These are phyloP conservation scores for Silurus aristotelis DNA, from an alignment of 2,797 vertebrate species.

Conservation along the genomic window DNA sequence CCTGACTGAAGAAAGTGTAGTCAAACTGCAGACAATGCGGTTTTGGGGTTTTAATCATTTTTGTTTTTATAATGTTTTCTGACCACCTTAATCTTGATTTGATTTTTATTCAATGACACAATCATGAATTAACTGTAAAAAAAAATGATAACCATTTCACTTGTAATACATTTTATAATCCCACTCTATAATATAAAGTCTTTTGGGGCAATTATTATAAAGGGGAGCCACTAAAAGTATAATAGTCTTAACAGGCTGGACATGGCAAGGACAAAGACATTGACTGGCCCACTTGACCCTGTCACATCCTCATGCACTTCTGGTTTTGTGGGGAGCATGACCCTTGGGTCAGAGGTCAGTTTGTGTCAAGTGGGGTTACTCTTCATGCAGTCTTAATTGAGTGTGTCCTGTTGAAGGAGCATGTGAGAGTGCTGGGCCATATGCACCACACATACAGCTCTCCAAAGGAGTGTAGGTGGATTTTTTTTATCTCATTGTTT, in stretches of 20 bases:
- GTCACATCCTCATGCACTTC: conserved; percentile 45
- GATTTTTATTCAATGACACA: neutral
- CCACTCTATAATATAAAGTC: conserved; percentile 68
- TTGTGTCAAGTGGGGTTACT: conserved; percentile 60
- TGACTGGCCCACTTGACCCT: conserved; percentile 59
- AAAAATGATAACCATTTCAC: neutral
- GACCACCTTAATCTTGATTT: neutral
- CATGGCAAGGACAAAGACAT: conserved; percentile 66
- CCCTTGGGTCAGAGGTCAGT: conserved; percentile 56
- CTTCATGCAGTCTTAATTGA: conserved; percentile 64
- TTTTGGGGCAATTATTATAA: conserved; percentile 66
- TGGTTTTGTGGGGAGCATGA: conserved; percentile 53
- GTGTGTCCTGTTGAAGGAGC: conserved; percentile 59
- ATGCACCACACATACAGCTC: conserved; percentile 34
- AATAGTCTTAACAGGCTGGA: conserved; percentile 68
- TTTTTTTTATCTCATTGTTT: neutral
- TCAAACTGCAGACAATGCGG: neutral
- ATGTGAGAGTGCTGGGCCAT: conserved; percentile 59
- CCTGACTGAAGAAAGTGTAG: conserved; percentile 40
- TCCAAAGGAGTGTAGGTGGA: conserved; percentile 13
- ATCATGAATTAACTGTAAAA: neutral
- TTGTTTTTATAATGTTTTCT: conserved; percentile 12
- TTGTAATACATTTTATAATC: conserved; percentile 44
- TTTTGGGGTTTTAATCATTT: conserved; percentile 5
- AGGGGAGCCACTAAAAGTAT: conserved; percentile 72